Base-by-base conservation (phyloP, 2,888 invertebrate genomes). In the Spisula solida region DNA sequence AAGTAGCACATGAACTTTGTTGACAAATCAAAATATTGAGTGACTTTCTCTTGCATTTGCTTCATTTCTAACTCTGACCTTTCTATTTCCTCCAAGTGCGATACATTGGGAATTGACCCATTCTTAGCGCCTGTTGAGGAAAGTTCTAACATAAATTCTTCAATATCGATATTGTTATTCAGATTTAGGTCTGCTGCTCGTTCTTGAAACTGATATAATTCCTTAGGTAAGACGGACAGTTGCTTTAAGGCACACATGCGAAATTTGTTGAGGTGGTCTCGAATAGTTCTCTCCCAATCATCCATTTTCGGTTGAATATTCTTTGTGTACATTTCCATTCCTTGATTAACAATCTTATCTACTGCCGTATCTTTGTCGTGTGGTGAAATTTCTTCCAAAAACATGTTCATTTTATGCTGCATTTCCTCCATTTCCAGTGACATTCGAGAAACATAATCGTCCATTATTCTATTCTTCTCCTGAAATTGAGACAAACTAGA, bases 21-120 rank as follows among this genome's bases (percentile, higher is more conserved):
- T 2, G 84, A 70, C 70, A 84, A 51, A 16, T 84, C 84, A 31
- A 84, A 84, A 84, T 84, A 84, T 75, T 84, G 84, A 75, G 25
- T 75, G n/a, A 84, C 75, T 41, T 84, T 84, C 16, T 84, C 84
- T 84, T 84, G 84, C 84, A 84, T 84, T 31, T 84, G 84, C 31
- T 84, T 84, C 31, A 84, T 16, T 16, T 84, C 75, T 16, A 25
- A 14, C 12, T 75, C 84, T 18, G 84, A 75, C 41, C 29, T 41
- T 16, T 75, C 75, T 12, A 84, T 75, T 20, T 84, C 84, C 29
- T 84, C n/a, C n/a, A 84, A 31, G 34, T 84, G 75, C 14, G 84
- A 84, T 20, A 84, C 47, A 31, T 84, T 84, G 0, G 75, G 75
- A 20, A 84, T 51, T 20, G 16, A 16, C 1, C 25, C n/a, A 18